Evolutionary conservation across 2,113 vertebrate genomes (phyloP).

Genomic region (Oplegnathus fasciatus): DNA sequence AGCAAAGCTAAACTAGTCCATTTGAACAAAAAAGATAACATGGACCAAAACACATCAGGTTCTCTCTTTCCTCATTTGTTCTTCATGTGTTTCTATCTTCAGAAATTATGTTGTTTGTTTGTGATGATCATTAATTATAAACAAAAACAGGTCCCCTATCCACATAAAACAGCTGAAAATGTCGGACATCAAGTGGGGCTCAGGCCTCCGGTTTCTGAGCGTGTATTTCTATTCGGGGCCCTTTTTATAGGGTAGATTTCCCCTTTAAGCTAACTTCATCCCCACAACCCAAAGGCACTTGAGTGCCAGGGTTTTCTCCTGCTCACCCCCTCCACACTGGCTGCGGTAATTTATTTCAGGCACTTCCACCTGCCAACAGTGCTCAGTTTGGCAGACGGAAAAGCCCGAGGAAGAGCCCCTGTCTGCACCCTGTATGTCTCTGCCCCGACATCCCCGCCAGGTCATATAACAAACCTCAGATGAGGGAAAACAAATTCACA

Average conservation of each 20-base stretch:
- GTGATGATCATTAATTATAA: not conserved
- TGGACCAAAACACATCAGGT: too few relatives aligned
- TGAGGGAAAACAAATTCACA: conserved; percentile 6
- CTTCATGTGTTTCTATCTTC: not conserved
- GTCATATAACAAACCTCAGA: conserved; percentile 34
- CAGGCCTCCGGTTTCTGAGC: conserved; percentile 15
- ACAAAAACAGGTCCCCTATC: not conserved
- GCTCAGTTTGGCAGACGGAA: conserved; percentile 74
- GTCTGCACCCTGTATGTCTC: conserved; percentile 66
- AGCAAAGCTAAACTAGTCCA: not conserved
- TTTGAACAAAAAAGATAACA: not conserved
- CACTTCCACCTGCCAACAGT: conserved; percentile 80
- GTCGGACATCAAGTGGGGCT: not conserved
- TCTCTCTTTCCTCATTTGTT: not conserved
- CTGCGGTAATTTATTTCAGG: conserved; percentile 81
- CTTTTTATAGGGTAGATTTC: conserved; percentile 58
- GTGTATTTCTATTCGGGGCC: conserved; percentile 33
- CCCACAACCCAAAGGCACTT: conserved; percentile 44
- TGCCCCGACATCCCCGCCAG: conserved; percentile 34
- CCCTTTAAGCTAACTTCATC: conserved; percentile 59
- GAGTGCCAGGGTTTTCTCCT: conserved; percentile 51
- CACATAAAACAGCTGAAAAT: conserved; percentile 15
- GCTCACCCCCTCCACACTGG: conserved; percentile 42
- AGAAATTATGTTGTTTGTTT: too few relatives aligned
- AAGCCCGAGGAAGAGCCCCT: conserved; percentile 61